Evolutionary conservation across 2,113 vertebrate genomes (phyloP), one percentile per base, ranked within the genome.

Genomic region (Myotis yumanensis): DNA sequence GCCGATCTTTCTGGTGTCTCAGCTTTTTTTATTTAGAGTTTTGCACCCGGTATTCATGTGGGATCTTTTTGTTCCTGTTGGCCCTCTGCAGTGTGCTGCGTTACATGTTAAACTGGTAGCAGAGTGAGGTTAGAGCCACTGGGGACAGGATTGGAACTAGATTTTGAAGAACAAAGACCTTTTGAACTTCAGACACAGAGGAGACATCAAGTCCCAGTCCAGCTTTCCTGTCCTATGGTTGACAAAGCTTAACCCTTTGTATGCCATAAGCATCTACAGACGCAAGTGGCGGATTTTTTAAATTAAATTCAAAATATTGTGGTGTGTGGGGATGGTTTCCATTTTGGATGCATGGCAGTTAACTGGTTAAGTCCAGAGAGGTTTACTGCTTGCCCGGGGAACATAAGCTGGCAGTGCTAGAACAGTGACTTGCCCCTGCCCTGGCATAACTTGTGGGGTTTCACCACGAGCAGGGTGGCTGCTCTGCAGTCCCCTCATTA

Each of bases 391-490:
- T 2, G 4, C 5, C 23, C 10, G 32, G 73, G 69, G 46, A 20
- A 8, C 5, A 0, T 2, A 1, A 2, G 22, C 54, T 14, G 22
- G 11, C 7, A 2, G 15, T 23, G 9, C 23, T 11, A 11, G n/a
- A 40, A 15, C 25, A 22, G 28, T 64, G 25, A 22, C 28, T 11
- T 9, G 25, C 23, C 40, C 43, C 48, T 23, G 37, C 81, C 62
- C 43, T 59, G 12, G 37, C 10, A 1, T 11, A 7, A 7, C 28
- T 11, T 0, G 0, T 20, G 40, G 15, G 37, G 3, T 15, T 86
- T 66, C 12, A 30, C 6, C 15, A 3, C 0, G 18, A 40, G 59
- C 2, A 0, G 5, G 46, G 35, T 73, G 40, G 62, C 54, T 23
- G 51, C 51, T 37, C 9, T 30, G 23, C 62, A 6, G 40, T 82